Evolutionary conservation across 2,888 invertebrate species (phyloP), one percentile per base, ranked within the genome.

Genomic region (Eupithecia dodoneata): DNA sequence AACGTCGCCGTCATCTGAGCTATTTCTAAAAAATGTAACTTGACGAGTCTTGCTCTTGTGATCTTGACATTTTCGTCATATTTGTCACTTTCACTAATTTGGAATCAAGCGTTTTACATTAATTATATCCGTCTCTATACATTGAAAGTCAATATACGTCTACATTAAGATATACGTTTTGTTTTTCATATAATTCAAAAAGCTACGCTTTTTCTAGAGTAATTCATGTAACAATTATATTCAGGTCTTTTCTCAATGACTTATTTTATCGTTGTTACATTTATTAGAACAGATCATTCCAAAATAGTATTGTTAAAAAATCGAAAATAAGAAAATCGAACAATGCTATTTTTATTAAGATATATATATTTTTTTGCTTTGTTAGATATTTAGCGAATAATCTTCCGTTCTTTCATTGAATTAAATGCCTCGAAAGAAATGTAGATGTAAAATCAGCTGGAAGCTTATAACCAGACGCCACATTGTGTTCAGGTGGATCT

Each of bases 361-460:
- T n/a, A n/a, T n/a, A n/a, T n/a, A n/a, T n/a, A n/a, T n/a, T 91
- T 91, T 91, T 91, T 91, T 90, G 90, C 90, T 44, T 44, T 30
- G 30, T 1, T 30, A 30, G 30, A 30, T 30, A 30, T 30, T 30
- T 0, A 30, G 30, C 30, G 30, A 30, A 30, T 30, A 30, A 30
- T 30, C 30, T 30, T 30, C 30, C 30, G 30, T 92, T 92, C 91
- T 90, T 87, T 89, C 88, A 89, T 89, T 89, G 89, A 89, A 91
- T 89, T 92, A 91, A 91, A 92, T 88, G 89, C 87, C 88, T 84
- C 89, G 92, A 91, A 90, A 88, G 88, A 88, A 89, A 89, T 86
- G 84, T 91, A 90, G 89, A 90, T n/a, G n/a, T 55, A n/a, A n/a
- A 55, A 55, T 52, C 52, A 52, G 15, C 15, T 52, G 52, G 52